Evolutionary conservation across 2,888 invertebrate genomes (phyloP), one percentile per base, ranked within the genome.

Genomic region (Noctua fimbriata): DNA sequence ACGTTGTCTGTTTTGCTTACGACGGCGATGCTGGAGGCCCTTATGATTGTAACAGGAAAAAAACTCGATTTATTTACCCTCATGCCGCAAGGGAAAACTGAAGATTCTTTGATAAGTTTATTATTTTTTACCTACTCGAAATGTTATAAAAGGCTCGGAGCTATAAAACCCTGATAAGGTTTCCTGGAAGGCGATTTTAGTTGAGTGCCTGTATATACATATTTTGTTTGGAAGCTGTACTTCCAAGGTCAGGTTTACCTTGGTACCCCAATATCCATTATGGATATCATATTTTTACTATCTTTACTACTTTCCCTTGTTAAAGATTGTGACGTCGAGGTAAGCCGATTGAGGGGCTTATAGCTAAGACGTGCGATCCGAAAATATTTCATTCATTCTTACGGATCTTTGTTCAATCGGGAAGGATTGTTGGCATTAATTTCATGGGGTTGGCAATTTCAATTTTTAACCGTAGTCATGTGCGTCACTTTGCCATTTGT

Each of bases 131-230:
- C 49, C 32, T 71, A 78, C 73, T 74, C n/a, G n/a, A 69, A 75
- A 78, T 73, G 69, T 71, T 75, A 76, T 77, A 60, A 73, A 84
- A 70, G 32, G 44, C 71, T 72, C 67, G 66, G n/a, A 60, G 74
- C 55, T 63, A 69, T 78, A 87, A 75, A 86, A 76, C 44, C 65
- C 49, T 69, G 77, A 84, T 84, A 84, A 79, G 75, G 80, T 79
- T 73, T 77, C 60, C 69, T 72, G 32, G 44, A 77, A 78, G 60
- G 63, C 66, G 73, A 63, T 71, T 73, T 76, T 71, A 76, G 66
- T 75, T 60, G 47, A 72, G 69, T 79, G 55, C 41, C 18, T 83
- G 49, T 44, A 28, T 58, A 58, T 58, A 58, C 41, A 80, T 52
- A 83, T 67, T 71, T 84, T 71, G 32, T 28, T 12, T 44, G 12